A percentile compares a stretch with the other conserved stretches of the same genome.
phyloP scores from a whole-genome alignment of 2,113 vertebrate species.

The Protomyctophum bolini region DNA sequence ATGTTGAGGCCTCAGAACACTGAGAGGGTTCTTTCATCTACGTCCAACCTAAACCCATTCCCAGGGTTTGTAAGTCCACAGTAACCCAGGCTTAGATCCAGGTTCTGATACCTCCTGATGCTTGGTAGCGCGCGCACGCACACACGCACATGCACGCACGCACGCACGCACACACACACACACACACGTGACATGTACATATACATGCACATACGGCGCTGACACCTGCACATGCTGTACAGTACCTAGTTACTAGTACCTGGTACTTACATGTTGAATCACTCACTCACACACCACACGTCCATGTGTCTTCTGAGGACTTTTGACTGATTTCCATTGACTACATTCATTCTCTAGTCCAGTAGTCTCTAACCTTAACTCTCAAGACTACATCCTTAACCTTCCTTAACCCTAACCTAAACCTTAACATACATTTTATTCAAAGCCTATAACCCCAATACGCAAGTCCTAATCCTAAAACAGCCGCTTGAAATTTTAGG shows the following conservation, averaged over 20 bases:
- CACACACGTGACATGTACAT: slow-evolving; percentile 1
- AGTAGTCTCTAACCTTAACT: no score
- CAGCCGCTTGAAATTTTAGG: no score
- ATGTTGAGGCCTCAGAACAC: slow-evolving; percentile 12
- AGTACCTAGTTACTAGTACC: no score
- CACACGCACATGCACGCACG: slow-evolving; percentile 3
- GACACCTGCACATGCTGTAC: background rate
- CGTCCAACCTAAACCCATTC: slow-evolving; percentile 59
- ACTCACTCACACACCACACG: slow-evolving; percentile 2
- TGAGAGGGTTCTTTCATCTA: slow-evolving; percentile 40
- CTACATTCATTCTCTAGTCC: no score
- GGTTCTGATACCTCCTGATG: slow-evolving; percentile 31
- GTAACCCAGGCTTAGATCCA: slow-evolving; percentile 53
- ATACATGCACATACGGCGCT: background rate
- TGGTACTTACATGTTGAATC: no score
- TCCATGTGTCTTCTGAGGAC: no score
- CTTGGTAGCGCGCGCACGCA: slow-evolving; percentile 21
- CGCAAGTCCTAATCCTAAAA: no score
- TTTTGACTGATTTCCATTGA: no score
- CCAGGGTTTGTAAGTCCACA: slow-evolving; percentile 30
- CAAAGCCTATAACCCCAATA: no score
- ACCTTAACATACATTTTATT: no score
- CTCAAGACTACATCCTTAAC: no score
- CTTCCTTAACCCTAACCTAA: no score
- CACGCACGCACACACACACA: background rate